Evolutionary conservation across 2,797 vertebrate genomes (phyloP).

Genomic region (Sebastes umbrosus): DNA sequence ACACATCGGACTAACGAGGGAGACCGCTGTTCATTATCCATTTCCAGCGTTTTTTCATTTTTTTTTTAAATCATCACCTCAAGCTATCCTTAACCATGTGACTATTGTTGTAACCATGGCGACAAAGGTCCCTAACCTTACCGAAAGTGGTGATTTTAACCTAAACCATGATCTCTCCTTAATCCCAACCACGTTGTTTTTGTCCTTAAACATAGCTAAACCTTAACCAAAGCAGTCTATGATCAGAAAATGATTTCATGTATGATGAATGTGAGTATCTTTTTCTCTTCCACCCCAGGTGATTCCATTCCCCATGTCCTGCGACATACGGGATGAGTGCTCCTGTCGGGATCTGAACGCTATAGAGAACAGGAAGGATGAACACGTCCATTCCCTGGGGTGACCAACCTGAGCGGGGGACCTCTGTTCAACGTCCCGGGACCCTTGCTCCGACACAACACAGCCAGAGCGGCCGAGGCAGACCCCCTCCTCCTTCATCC

Average conservation of each 20-base stretch:
- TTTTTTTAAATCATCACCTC: background rate
- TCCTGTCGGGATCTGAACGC: constrained; percentile 94
- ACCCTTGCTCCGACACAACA: constrained; percentile 65
- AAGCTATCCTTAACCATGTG: background rate
- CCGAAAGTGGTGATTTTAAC: too few relatives aligned
- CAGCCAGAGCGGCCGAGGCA: constrained; percentile 79
- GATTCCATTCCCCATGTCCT: constrained; percentile 95
- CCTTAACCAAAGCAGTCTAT: background rate
- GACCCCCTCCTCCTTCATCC: constrained; percentile 63
- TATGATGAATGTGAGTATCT: background rate
- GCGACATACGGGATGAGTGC: constrained; percentile 92
- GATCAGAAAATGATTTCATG: background rate
- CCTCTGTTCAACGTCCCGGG: constrained; percentile 52
- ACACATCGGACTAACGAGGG: background rate
- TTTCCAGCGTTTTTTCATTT: background rate
- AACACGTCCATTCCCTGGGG: constrained; percentile 82
- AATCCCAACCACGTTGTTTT: background rate
- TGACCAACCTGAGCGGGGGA: constrained; percentile 66
- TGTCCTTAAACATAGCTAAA: background rate
- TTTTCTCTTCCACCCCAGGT: constrained; percentile 82
- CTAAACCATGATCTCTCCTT: background rate
- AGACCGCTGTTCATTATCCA: background rate
- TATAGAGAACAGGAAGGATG: constrained; percentile 86
- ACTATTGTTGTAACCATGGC: background rate
- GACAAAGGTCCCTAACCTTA: too few relatives aligned